Percentiles rank a stretch among this genome's conserved stretches.
Evolutionary conservation across 2,888 invertebrate species (phyloP).

Genomic region (Conomelus anceps): DNA sequence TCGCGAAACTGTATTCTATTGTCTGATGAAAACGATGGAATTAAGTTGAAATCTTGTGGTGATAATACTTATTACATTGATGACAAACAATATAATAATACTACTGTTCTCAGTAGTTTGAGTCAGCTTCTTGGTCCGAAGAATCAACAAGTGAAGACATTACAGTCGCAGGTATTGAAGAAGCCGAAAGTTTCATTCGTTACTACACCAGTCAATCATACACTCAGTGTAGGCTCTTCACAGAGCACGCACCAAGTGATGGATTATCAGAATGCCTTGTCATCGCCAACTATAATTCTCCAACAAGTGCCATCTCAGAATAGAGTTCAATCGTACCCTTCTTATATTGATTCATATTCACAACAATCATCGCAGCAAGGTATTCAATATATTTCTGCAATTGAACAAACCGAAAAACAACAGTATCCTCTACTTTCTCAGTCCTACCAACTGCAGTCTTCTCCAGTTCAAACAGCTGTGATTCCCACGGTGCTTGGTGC

Average conservation of each 20-base stretch:
- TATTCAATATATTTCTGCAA: constrained; percentile 68
- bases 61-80: background rate
- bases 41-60: background rate
- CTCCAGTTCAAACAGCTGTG: constrained; percentile 34
- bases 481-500: constrained; percentile 49
- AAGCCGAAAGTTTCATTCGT: background rate
- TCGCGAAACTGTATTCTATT: background rate
- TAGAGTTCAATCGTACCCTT: constrained; percentile 47
- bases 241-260: background rate
- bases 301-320: constrained; percentile 57
- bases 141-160: background rate
- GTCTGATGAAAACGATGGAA: background rate
- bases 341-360: constrained; percentile 60
- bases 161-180: background rate
- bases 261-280: constrained; percentile 35
- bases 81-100: background rate
- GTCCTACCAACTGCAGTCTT: constrained; percentile 39
- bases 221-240: background rate
- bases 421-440: constrained; percentile 44
- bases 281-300: constrained; percentile 59
- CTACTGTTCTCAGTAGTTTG: background rate
- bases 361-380: constrained; percentile 60
- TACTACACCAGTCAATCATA: background rate
- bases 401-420: constrained; percentile 48
- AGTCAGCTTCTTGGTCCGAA: background rate